A percentile compares a stretch with the other conserved stretches of the same genome.
These are phyloP conservation scores for Campoplex capitator DNA, from an alignment of 2,888 invertebrate genomes.

Conservation along the genomic window DNA sequence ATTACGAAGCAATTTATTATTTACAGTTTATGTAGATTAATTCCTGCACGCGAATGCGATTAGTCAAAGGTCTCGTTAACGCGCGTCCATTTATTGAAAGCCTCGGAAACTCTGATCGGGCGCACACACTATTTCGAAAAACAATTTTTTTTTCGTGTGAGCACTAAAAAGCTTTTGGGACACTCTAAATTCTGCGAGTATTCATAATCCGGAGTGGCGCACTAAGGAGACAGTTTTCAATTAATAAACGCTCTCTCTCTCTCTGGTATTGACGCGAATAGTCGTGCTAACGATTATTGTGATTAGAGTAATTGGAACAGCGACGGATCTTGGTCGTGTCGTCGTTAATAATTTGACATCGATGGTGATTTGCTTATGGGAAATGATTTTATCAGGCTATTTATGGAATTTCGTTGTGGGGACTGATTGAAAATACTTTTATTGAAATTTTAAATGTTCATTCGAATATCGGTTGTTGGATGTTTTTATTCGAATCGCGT, in stretches of 20 bases:
- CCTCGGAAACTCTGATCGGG: background rate
- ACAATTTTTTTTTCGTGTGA: background rate
- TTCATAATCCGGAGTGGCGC: background rate
- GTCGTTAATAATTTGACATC: background rate
- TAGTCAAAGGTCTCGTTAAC: background rate
- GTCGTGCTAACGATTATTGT: background rate
- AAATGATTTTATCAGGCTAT: background rate
- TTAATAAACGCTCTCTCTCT: background rate
- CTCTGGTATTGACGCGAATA: background rate
- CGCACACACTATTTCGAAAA: background rate
- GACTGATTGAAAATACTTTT: background rate
- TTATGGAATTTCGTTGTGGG: background rate
- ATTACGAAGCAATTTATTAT: constrained; percentile 2
- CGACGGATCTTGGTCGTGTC: background rate
- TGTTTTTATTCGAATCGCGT: background rate
- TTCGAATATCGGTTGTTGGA: background rate
- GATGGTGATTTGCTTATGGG: background rate
- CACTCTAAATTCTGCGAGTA: background rate
- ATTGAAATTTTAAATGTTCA: background rate
- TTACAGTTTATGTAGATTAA: constrained; percentile 14
- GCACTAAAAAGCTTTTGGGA: background rate
- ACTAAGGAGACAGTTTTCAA: background rate
- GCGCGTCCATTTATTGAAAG: background rate
- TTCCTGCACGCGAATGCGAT: background rate
- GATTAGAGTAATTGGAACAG: background rate